Percentiles rank a stretch among this genome's conserved stretches.
Conservation (phyloP, 2,797 vertebrate species). For the Sebastes paucispinis region DNA sequence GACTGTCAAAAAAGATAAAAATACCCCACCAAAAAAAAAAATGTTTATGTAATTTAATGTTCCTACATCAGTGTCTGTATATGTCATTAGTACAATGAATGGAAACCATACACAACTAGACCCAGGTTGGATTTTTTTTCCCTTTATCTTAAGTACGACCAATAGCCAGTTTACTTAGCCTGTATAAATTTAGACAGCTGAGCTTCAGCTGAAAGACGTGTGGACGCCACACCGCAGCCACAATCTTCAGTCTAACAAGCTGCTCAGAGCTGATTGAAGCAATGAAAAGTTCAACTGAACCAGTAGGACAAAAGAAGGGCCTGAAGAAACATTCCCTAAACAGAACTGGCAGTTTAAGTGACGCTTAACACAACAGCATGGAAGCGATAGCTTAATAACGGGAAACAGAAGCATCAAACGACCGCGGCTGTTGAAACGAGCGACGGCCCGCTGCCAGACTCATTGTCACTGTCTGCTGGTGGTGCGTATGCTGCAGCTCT, state of each 20-base stretch:
- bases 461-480: conserved; percentile 64
- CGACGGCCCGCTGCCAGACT: conserved; percentile 53
- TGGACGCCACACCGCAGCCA: conserved; percentile 46
- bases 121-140: neutral
- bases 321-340: conserved; percentile 36
- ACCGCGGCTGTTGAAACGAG: conserved; percentile 32
- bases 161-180: conserved; percentile 24
- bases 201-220: conserved; percentile 42
- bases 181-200: conserved; percentile 50
- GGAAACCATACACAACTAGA: neutral
- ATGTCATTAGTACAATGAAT: neutral
- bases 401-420: conserved; percentile 54
- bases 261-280: conserved; percentile 57
- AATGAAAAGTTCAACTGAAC: conserved; percentile 57
- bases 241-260: conserved; percentile 61
- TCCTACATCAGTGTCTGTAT: neutral
- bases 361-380: conserved; percentile 58
- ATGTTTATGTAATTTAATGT: neutral
- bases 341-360: conserved; percentile 58
- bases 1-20: conserved; percentile 5
- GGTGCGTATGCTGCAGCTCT: conserved; percentile 48
- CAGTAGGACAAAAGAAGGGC: conserved; percentile 36
- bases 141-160: conserved; percentile 21
- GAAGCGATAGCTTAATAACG: conserved; percentile 62
- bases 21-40: neutral